Percentiles rank a stretch among this genome's conserved stretches.
phyloP scores from a whole-genome alignment of 1,140 invertebrate genomes.

The Cyclina sinensis region DNA sequence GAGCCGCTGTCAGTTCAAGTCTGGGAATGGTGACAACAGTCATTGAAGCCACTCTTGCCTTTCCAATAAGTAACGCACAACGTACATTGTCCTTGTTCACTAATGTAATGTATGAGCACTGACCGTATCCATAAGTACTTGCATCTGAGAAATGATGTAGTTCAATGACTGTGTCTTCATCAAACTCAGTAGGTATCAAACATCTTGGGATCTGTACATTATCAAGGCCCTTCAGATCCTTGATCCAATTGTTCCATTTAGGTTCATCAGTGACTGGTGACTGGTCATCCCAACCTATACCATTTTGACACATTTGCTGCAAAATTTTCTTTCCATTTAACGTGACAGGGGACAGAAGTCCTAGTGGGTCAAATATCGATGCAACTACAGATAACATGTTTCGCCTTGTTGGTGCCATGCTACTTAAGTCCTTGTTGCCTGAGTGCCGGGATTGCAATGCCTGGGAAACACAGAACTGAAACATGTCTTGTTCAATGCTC shows the following conservation, averaged over 20 bases:
- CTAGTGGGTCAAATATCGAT: conserved; percentile 71
- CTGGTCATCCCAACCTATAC: conserved; percentile 65
- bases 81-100: conserved; percentile 38
- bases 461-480: no score
- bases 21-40: conserved; percentile 70
- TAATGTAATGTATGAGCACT: conserved; percentile 69
- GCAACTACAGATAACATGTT: conserved; percentile 47
- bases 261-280: conserved; percentile 18
- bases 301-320: conserved; percentile 58
- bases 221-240: conserved; percentile 47
- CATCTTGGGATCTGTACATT: conserved; percentile 65
- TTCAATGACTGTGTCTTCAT: background rate
- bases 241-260: conserved; percentile 64
- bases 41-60: conserved; percentile 71
- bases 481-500: conserved; percentile 72
- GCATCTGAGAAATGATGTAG: conserved; percentile 76
- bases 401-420: conserved; percentile 55
- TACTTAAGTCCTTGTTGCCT: background rate
- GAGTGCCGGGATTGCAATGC: no score
- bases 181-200: conserved; percentile 67
- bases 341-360: conserved; percentile 59
- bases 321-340: conserved; percentile 61
- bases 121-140: conserved; percentile 70
- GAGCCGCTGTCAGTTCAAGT: conserved; percentile 73
- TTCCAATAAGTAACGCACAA: conserved; percentile 72